A percentile compares a stretch with the other conserved stretches of the same genome.
Conservation (phyloP, 1,140 invertebrate species). For the Euura lappo region DNA sequence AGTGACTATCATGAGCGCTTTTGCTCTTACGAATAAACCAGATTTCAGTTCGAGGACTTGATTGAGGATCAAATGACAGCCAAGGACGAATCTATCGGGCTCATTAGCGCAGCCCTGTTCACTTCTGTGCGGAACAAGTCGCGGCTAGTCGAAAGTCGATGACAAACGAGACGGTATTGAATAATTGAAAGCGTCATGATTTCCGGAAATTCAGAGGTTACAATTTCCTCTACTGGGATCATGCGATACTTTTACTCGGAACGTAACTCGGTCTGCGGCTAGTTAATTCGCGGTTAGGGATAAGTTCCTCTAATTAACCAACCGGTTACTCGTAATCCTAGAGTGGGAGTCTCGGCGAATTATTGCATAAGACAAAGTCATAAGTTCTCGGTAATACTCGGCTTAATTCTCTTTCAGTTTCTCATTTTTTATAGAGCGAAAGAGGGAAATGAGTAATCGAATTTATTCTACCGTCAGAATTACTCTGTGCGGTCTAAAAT, state of each 20-base stretch:
- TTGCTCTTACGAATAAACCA: constrained; percentile 1
- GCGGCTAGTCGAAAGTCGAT: neutral
- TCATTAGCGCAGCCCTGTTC: neutral
- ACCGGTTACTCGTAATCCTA: neutral
- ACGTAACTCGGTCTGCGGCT: no score
- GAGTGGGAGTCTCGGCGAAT: neutral
- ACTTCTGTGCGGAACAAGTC: neutral
- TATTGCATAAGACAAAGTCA: neutral
- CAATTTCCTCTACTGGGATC: no score
- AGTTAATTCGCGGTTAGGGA: neutral
- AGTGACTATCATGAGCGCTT: neutral
- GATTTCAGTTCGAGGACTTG: neutral
- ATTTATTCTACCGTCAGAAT: no score
- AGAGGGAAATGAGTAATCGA: no score
- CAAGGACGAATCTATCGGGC: constrained; percentile 8
- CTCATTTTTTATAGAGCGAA: no score
- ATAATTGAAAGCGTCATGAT: no score
- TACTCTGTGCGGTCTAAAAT: no score
- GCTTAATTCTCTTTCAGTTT: no score
- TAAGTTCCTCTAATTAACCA: neutral
- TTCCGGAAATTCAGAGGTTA: no score
- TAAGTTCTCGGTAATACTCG: neutral
- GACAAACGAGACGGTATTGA: no score
- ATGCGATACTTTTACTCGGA: no score
- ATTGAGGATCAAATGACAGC: constrained; percentile 11